Conservation (phyloP, 2,888 invertebrate genomes). For the Seira musarum region DNA sequence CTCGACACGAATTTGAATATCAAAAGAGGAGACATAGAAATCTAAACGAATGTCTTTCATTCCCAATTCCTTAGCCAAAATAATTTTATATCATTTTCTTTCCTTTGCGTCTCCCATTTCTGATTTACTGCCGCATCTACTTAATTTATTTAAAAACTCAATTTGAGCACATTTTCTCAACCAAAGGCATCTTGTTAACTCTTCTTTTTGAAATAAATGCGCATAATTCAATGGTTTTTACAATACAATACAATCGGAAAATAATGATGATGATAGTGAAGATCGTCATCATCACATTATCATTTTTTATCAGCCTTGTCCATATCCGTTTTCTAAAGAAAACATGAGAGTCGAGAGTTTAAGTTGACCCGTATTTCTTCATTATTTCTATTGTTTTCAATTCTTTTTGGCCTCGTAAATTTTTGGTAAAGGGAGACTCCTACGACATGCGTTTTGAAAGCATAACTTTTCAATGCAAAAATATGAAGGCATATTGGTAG, state of each 20-base stretch:
- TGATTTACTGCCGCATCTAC: background rate
- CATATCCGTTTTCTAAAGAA: constrained; percentile 22
- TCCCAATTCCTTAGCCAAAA: too few relatives aligned
- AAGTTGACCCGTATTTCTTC: constrained; percentile 13
- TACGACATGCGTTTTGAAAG: background rate
- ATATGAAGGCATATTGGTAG: too few relatives aligned
- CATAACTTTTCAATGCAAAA: background rate
- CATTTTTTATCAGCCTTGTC: constrained; percentile 2
- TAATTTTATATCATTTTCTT: background rate
- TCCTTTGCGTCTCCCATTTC: background rate
- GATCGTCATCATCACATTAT: constrained; percentile 17
- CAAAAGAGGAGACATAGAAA: too few relatives aligned
- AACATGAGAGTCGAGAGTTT: constrained; percentile 1
- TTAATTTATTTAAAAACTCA: constrained; percentile 27
- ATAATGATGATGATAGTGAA: constrained; percentile 14
- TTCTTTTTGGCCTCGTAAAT: constrained; percentile 32
- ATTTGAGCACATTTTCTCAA: constrained; percentile 7
- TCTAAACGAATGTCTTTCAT: too few relatives aligned
- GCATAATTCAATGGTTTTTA: background rate
- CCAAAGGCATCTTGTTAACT: background rate
- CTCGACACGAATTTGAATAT: background rate
- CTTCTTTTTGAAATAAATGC: background rate
- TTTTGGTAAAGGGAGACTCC: background rate
- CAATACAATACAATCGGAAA: too few relatives aligned
- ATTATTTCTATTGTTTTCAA: constrained; percentile 24